phyloP scores from a whole-genome alignment of 2,797 vertebrate species.

The Squalus acanthias region DNA sequence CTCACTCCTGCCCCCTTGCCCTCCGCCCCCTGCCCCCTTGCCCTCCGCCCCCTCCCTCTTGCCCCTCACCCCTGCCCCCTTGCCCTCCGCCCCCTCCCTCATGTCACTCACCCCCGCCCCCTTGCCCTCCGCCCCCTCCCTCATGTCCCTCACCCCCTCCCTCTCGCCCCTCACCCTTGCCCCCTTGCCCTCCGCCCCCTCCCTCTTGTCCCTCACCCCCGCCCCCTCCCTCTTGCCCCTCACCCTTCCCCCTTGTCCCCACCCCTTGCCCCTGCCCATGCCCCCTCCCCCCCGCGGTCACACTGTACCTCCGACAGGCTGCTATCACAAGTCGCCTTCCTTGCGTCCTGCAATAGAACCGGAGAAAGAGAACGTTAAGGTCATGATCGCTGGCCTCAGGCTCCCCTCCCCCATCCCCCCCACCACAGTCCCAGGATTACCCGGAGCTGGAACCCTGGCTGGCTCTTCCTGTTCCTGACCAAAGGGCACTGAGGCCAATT shows the following conservation, averaged over 20 bases:
- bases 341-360: slow-evolving; percentile 68
- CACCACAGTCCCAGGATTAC: not conserved
- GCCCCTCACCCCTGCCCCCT: not conserved
- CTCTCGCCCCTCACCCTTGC: too few relatives aligned
- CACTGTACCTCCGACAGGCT: slow-evolving; percentile 73
- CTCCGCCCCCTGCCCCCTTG: too few relatives aligned
- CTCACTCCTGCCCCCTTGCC: not conserved
- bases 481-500: not conserved
- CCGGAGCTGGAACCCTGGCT: not conserved
- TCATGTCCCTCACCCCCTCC: too few relatives aligned
- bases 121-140: too few relatives aligned
- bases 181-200: too few relatives aligned
- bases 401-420: not conserved
- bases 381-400: not conserved
- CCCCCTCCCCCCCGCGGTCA: not conserved
- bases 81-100: not conserved
- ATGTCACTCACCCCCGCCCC: too few relatives aligned
- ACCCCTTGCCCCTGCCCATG: too few relatives aligned
- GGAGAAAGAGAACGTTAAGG: not conserved
- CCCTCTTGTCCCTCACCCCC: too few relatives aligned
- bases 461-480: too few relatives aligned
- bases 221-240: too few relatives aligned
- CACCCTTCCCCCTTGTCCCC: too few relatives aligned
- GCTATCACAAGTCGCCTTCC: slow-evolving; percentile 80
- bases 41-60: too few relatives aligned